phyloP scores from a whole-genome alignment of 2,113 vertebrate genomes.

The Protobothrops mucrosquamatus region DNA sequence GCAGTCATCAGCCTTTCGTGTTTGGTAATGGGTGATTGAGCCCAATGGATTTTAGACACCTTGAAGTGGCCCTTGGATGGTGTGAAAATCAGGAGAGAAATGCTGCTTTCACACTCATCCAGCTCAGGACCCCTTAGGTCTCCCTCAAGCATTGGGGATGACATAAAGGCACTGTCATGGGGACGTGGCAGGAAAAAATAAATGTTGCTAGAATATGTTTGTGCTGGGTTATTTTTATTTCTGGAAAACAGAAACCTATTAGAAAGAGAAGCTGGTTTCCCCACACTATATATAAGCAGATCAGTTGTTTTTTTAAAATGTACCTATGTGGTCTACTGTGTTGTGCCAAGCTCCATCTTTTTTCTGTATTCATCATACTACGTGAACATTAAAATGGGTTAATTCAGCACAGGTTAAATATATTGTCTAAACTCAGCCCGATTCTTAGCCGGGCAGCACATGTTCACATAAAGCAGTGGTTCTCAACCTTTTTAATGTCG shows the following conservation, averaged over 20 bases:
- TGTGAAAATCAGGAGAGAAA: background rate
- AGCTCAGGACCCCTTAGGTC: background rate
- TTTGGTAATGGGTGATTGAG: background rate
- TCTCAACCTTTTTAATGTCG: too few species aligned
- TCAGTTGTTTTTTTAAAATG: too few species aligned
- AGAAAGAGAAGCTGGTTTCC: too few species aligned
- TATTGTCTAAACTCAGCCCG: background rate
- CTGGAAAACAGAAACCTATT: too few species aligned
- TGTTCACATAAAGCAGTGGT: background rate
- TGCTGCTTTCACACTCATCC: background rate
- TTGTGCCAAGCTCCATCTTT: background rate
- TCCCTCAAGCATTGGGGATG: background rate
- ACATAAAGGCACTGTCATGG: too few species aligned
- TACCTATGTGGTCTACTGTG: background rate
- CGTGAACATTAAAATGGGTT: background rate
- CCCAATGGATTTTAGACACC: background rate
- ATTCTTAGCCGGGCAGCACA: background rate
- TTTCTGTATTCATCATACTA: background rate
- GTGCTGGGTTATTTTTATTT: too few species aligned
- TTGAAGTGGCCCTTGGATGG: background rate
- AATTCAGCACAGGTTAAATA: background rate
- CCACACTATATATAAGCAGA: too few species aligned
- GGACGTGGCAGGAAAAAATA: too few species aligned
- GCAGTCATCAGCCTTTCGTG: background rate
- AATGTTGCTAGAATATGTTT: too few species aligned